Base-by-base conservation (phyloP, 2,888 invertebrate species). In the Epirrhoe tristata region DNA sequence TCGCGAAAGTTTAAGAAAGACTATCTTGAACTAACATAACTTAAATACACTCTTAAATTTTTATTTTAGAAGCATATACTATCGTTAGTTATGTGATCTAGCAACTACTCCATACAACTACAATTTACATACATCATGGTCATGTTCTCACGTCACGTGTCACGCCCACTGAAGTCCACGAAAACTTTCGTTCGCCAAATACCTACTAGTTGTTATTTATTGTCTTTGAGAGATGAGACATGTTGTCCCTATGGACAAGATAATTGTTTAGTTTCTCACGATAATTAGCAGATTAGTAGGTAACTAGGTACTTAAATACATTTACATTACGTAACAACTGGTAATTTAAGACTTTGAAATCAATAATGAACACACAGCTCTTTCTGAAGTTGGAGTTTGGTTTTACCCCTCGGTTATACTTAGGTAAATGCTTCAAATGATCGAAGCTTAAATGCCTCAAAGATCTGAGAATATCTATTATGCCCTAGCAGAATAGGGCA, bases 181-280 rank as follows among this genome's bases (percentile, higher is more conserved):
- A n/a, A 24, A 16, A 65, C 68, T 68, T 68, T 68, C 68, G 34
- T 61, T 68, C 46, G 54, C 61, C 67, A 65, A 68, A 68, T 63
- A 32, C 56, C 57, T 60, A 36, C 66, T 50, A n/a, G 51, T 59
- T 56, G 36, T 63, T 51, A n/a, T 60, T 55, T 10, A 53, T 4
- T 53, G 14, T 39, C 6, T 34, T 7, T 34, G 5, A 43, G 39
- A 8, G 39, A 43, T 36, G 50, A 43, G 5, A 14, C 57, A 46
- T 66, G 17, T 52, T n/a, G n/a, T n/a, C n/a, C n/a, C n/a, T n/a
- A 60, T 36, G 60, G 56, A 17, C 24, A 8, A 57, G 46, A 24
- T 66, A 60, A 66, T 60, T 43, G 65, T 66, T 46, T 60, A 34
- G 12, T 36, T 60, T 66, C 65, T 17, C 60, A 60, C 55, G 53